Percentiles rank a stretch among this genome's conserved stretches.
Conservation (phyloP, 2,797 vertebrate genomes). For the Amniataba percoides region DNA sequence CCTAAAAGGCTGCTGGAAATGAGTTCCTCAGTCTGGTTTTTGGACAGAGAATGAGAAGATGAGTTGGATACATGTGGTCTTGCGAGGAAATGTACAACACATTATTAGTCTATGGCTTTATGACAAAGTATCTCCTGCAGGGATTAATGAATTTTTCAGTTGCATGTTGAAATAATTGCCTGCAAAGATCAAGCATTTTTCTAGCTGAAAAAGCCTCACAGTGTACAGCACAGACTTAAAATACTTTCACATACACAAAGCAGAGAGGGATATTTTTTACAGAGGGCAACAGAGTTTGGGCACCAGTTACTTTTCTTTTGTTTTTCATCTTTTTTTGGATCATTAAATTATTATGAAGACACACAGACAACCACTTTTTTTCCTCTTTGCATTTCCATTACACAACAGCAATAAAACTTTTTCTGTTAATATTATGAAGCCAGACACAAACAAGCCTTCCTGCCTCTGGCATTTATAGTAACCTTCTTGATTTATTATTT, state of each 20-base stretch:
- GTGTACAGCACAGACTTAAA: not conserved
- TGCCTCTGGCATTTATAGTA: not conserved
- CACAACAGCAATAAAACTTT: constrained; percentile 1
- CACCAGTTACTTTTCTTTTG: not conserved
- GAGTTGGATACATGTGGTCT: constrained; percentile 8
- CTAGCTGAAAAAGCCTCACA: not conserved
- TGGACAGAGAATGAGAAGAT: constrained; percentile 15
- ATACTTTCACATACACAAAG: not conserved
- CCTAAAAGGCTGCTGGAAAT: constrained; percentile 11
- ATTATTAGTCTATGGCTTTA: not conserved
- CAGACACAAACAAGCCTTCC: not conserved
- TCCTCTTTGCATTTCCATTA: not conserved
- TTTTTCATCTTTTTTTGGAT: not conserved
- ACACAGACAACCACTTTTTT: not conserved
- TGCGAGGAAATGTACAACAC: not conserved
- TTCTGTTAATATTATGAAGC: not conserved
- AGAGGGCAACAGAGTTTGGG: not conserved
- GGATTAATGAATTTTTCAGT: not conserved
- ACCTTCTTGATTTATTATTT: constrained; percentile 15
- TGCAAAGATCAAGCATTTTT: constrained; percentile 6
- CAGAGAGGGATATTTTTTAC: not conserved
- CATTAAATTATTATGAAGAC: constrained; percentile 17
- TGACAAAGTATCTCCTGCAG: constrained; percentile 7
- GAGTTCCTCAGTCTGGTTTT: constrained; percentile 10
- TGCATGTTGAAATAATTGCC: not conserved